Evolutionary conservation across 1,140 invertebrate genomes (phyloP).

Genomic region (Zaprionus camerounensis): DNA sequence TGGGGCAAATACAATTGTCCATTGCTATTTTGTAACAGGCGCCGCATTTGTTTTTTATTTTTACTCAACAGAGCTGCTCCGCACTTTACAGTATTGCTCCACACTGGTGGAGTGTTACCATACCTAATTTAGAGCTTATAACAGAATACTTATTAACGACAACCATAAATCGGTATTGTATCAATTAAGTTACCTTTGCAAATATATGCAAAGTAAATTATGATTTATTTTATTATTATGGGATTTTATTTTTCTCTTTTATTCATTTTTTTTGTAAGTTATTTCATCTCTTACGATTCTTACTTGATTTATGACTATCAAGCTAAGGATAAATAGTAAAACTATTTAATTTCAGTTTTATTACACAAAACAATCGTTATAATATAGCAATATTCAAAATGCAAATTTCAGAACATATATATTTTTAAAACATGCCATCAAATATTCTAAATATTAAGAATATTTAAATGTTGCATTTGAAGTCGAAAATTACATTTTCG

Average conservation of each 20-base stretch:
- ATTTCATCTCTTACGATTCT: neutral
- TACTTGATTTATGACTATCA: neutral
- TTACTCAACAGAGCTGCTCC: conserved; percentile 32
- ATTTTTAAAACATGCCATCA: neutral
- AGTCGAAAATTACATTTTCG: neutral
- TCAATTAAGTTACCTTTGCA: neutral
- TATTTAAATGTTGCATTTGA: conserved; percentile 7
- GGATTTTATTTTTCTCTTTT: neutral
- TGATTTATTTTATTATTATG: neutral
- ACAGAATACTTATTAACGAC: neutral
- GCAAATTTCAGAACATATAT: neutral
- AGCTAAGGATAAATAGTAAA: neutral
- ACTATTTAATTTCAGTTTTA: neutral
- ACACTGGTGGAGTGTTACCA: conserved; percentile 10
- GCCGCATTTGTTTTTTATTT: conserved; percentile 51
- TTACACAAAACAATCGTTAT: neutral
- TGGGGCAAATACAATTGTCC: conserved; percentile 30
- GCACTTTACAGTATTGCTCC: conserved; percentile 36
- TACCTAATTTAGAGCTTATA: neutral
- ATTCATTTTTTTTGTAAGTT: neutral
- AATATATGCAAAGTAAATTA: neutral
- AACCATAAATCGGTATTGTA: neutral
- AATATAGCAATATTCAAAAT: neutral
- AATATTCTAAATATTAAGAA: neutral
- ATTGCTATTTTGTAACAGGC: conserved; percentile 55